Base-by-base conservation (phyloP, 1,140 invertebrate genomes). In the Anastrepha obliqua region DNA sequence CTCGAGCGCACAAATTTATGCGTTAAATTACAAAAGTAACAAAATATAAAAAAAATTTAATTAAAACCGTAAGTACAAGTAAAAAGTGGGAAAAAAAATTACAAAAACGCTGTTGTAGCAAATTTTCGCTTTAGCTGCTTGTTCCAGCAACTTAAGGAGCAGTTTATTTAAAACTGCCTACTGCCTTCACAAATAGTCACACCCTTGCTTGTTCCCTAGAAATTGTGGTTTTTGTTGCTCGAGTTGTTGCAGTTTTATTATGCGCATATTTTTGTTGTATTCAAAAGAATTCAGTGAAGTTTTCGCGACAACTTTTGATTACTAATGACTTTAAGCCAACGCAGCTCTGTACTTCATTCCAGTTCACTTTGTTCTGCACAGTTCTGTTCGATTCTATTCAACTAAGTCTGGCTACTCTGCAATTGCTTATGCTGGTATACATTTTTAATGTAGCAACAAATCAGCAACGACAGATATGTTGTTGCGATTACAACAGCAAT, bases 211-310 rank as follows among this genome's bases (percentile, higher is more conserved):
- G 2, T 11, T 11, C 51, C 11, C 51, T 55, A 55, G 51, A 6
- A 6, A 55, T 6, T 55, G 51, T 55, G 6, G 51, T 55, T 55
- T 55, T 62, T 15, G n/a, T 17, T 17, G 29, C 29, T 29, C 29
- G 29, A 29, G 60, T n/a, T 62, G n/a, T 62, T 62, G 60, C 15
- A 17, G 3, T 74, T 74, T 74, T 74, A 17, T 74, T 42, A 70
- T 42, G 65, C 4, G 65, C 65, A 70, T 42, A 42, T 17, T 74
- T 2, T n/a, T 47, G 13, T 47, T n/a, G 11, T n/a, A 74, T 74
- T 74, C 70, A 17, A 74, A 74, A 74, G 70, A 74, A 74, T 74
- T 74, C 44, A 74, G 39, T 74, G 39, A 74, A 17, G 44, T 74
- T 47, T 51, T 44, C 70, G 70, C 44, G 70, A 74, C 70, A 74